These are phyloP conservation scores for Melieria omissa DNA, from an alignment of 2,888 invertebrate species.

Conservation along the genomic window DNA sequence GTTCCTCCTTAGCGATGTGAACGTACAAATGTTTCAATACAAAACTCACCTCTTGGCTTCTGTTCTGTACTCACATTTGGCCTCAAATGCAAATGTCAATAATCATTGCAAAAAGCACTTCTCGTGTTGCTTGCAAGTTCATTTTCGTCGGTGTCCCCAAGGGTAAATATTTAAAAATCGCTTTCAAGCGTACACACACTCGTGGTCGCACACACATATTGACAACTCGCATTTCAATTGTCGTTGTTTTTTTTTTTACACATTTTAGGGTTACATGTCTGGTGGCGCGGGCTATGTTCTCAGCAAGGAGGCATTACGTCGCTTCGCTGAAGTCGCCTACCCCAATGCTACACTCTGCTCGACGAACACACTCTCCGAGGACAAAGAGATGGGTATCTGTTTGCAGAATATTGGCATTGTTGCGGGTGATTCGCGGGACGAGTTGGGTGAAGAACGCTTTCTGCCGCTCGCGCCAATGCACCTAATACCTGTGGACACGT, in stretches of 20 bases:
- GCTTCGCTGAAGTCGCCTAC: slow-evolving; percentile 80
- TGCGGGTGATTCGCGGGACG: slow-evolving; percentile 91
- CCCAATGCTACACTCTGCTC: slow-evolving; percentile 69
- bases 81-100: too few species aligned
- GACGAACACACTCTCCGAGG: slow-evolving; percentile 67
- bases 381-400: slow-evolving; percentile 73
- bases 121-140: too few species aligned
- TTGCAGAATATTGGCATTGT: slow-evolving; percentile 85
- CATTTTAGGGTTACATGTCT: slow-evolving; percentile 83
- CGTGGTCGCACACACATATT: too few species aligned
- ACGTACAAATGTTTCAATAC: too few species aligned
- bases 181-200: too few species aligned
- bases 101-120: too few species aligned
- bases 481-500: slow-evolving; percentile 79
- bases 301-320: slow-evolving; percentile 81
- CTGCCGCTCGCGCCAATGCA: slow-evolving; percentile 84
- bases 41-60: too few species aligned
- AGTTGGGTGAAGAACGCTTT: slow-evolving; percentile 86
- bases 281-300: slow-evolving; percentile 95
- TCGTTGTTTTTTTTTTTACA: neutral
- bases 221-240: neutral
- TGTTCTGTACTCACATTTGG: too few species aligned
- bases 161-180: too few species aligned
- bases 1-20: too few species aligned
- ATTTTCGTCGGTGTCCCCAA: too few species aligned